Base-by-base conservation (phyloP, 1,140 invertebrate species). In the Zaprionus ornatus region DNA sequence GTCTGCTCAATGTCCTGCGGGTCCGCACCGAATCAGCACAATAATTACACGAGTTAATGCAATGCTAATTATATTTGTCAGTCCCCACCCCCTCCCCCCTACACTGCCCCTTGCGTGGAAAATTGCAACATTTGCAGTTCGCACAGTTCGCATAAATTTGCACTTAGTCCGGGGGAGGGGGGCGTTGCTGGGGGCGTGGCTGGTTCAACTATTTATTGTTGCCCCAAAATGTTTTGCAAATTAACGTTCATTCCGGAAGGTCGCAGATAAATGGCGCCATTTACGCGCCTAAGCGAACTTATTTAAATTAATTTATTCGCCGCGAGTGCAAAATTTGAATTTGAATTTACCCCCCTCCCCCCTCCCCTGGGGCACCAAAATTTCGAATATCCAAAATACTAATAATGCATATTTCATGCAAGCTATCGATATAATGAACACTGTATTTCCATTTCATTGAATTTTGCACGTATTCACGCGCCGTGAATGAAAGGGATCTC, bases 21-120 rank as follows among this genome's bases (percentile, higher is more conserved):
- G 69, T 54, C 21, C n/a, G 52, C 5, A 25, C 1, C 60, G 48
- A 78, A 73, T 66, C 55, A 68, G 75, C 60, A 67, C 69, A 87
- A 87, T 90, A 87, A 84, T 87, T 84, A 74, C 71, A 45, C 48
- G 69, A 72, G 65, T 70, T 90, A 79, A 75, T 85, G 69, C 71
- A 79, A 75, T 79, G 78, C 84, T 90, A 90, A 88, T 88, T 88
- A 79, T 57, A 59, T 25, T 50, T 48, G 45, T 23, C 10, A 10
- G 9, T 5, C 6, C 40, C 40, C 10, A 10, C 2, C n/a, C 6
- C 40, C 40, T 21, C 17, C 45, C 13, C 15, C 37, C 0, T 32
- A 10, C 12, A 21, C 45, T 9, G 19, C 45, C 19, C 10, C 19
- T 7, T 17, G 0, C n/a, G n/a, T 40, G 6, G 27, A 66, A 77